A percentile compares a stretch with the other conserved stretches of the same genome.
phyloP scores from a whole-genome alignment of 2,797 vertebrate species.

The Rhinoraja longicauda region DNA sequence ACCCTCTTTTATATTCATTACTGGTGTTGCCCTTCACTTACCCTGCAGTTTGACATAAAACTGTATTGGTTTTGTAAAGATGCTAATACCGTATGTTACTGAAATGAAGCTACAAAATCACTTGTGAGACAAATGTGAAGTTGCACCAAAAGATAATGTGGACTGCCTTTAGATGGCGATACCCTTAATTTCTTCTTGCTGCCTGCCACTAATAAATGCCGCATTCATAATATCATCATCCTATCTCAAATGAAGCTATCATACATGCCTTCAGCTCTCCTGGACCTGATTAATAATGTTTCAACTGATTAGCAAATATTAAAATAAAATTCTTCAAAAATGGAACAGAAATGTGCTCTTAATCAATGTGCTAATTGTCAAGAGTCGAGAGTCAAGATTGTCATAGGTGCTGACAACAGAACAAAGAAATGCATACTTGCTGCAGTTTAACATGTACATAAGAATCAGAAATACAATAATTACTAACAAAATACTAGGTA shows the following conservation, averaged over 20 bases:
- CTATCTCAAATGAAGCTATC: not conserved
- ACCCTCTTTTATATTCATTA: not conserved
- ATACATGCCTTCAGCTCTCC: too few relatives aligned
- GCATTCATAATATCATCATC: not conserved
- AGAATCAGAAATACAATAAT: too few relatives aligned
- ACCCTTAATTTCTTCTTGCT: not conserved
- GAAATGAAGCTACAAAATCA: not conserved
- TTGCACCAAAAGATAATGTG: not conserved
- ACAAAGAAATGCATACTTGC: too few relatives aligned
- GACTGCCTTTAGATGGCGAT: not conserved
- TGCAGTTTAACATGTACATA: too few relatives aligned
- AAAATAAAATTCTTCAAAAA: too few relatives aligned
- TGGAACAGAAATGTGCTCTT: too few relatives aligned
- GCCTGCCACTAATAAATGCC: not conserved
- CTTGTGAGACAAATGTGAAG: not conserved
- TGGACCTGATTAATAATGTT: too few relatives aligned
- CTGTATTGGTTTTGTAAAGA: not conserved
- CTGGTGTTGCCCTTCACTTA: not conserved
- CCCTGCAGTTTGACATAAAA: not conserved
- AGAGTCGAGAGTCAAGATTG: too few relatives aligned
- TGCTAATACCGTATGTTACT: not conserved
- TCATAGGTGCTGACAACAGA: too few relatives aligned
- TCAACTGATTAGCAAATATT: too few relatives aligned
- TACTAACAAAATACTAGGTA: too few relatives aligned
- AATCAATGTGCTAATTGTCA: too few relatives aligned